Evolutionary conservation across 2,797 vertebrate species (phyloP), one percentile per base, ranked within the genome.

Genomic region (Mus spretus): DNA sequence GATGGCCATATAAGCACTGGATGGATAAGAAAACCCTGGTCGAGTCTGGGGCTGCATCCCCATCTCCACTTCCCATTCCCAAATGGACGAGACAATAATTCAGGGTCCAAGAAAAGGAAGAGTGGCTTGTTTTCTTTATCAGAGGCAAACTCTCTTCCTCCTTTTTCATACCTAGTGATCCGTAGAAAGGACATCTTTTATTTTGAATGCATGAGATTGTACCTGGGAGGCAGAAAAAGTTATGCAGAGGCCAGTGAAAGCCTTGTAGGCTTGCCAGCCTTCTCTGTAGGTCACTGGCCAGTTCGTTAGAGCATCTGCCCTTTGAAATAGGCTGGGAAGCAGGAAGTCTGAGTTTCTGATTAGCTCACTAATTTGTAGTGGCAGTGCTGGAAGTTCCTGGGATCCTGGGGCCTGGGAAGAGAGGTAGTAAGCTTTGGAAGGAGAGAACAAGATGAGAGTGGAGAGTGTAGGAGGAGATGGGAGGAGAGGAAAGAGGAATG

Each of bases 201-300:
- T 65, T 95, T 65, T 74, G 47, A 84, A 84, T 92, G 67, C 70
- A 9, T 17, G 24, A 82, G 61, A 6, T 82, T 90, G 89, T 90
- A 63, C 78, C 37, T 78, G 31, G 77, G 84, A 92, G 63, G 72
- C 74, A 89, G 82, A 94, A 95, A 77, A 93, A 94, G 78, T 67
- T 77, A 80, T 84, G 50, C 70, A 89, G 79, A 96, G 59, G 28
- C 72, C 77, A 65, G 3, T 3, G 59, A 85, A 87, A 95, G 80
- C 53, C 31, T 40, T 9, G 3, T 26, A 59, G 86, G 67, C 72
- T 95, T 93, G 89, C 95, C 95, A 96, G 82, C 37, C 53, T 96
- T 95, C 96, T 97, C 97, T 96, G 92, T 92, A 87, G 93, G 96
- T 94, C 89, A 90, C 95, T 97, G 93, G 96, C 94, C 83, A 50